These are phyloP conservation scores for Tautogolabrus adspersus DNA, from an alignment of 2,113 vertebrate species.

Conservation along the genomic window DNA sequence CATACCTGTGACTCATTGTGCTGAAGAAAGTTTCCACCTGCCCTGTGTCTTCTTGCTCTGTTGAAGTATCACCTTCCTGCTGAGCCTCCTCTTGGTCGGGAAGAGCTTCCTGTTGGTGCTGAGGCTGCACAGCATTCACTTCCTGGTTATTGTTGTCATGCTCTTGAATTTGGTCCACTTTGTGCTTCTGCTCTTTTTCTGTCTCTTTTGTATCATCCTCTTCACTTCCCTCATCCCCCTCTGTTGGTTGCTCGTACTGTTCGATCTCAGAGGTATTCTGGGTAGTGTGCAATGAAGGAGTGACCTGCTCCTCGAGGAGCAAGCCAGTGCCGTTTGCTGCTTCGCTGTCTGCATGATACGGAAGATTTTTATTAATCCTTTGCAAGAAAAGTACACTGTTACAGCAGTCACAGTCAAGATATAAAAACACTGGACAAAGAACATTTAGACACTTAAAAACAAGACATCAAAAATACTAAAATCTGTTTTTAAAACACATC, in stretches of 20 bases:
- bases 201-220: conserved; percentile 45
- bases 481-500: too few species aligned
- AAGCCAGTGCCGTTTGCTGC: conserved; percentile 15
- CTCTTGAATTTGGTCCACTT: conserved; percentile 56
- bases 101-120: conserved; percentile 41
- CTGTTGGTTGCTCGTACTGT: conserved; percentile 44
- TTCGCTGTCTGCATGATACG: conserved; percentile 50
- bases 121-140: conserved; percentile 15
- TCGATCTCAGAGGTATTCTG: conserved; percentile 59
- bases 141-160: conserved; percentile 38
- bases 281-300: conserved; percentile 45
- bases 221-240: conserved; percentile 39
- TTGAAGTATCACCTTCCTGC: conserved; percentile 9
- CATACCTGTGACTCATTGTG: conserved; percentile 97
- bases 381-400: too few species aligned
- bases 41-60: conserved; percentile 72
- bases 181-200: conserved; percentile 57
- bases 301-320: conserved; percentile 25
- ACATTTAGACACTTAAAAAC: too few species aligned
- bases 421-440: background rate
- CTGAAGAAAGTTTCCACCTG: conserved; percentile 95
- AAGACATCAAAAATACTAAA: too few species aligned
- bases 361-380: background rate
- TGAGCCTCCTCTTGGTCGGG: conserved; percentile 46
- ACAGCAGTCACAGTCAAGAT: background rate